Base-by-base conservation (phyloP, 2,888 invertebrate genomes). In the Acheta domesticus region DNA sequence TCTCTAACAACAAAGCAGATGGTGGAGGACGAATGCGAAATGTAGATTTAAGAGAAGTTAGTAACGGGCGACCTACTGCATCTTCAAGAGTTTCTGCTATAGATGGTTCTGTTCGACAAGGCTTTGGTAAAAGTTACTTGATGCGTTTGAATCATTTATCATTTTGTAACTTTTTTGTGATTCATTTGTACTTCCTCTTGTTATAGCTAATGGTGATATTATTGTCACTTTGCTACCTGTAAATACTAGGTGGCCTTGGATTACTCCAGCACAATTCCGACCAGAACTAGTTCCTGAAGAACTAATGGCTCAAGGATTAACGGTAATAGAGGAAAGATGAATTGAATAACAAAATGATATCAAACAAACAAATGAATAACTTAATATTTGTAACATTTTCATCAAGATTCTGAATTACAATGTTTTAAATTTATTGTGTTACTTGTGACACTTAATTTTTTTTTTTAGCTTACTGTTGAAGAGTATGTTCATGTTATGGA, bases 401-500 rank as follows among this genome's bases (percentile, higher is more conserved):
- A 36, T 36, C 5, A 36, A 36, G 36, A 36, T 36, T 8, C 36
- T 36, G 36, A 36, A 36, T 36, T 36, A 23, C 3, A 3, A 23
- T 23, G 36, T 36, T 36, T 36, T 8, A 1, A 8, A 36, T 5
- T 8, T 8, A 4, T 36, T 36, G 36, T n/a, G 62, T 62, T 19
- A 62, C 14, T 62, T 8, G 16, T 62, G 62, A 62, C 14, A 62
- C n/a, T 16, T 12, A 21, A 20, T 11, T 23, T 77, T 77, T n/a
- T n/a, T n/a, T 83, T 83, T 83, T 88, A 97, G 96, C 89, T 97
- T 78, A 97, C 97, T 75, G 96, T 96, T 79, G 97, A 97, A 89
- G 97, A 97, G 88, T 98, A 97, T 88, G 96, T 97, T 23, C 94
- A 95, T 88, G 94, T 96, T 77, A 95, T 97, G 94, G 96, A 97